These are phyloP conservation scores for Spondyliosoma cantharus DNA, from an alignment of 2,797 vertebrate species.

Conservation along the genomic window DNA sequence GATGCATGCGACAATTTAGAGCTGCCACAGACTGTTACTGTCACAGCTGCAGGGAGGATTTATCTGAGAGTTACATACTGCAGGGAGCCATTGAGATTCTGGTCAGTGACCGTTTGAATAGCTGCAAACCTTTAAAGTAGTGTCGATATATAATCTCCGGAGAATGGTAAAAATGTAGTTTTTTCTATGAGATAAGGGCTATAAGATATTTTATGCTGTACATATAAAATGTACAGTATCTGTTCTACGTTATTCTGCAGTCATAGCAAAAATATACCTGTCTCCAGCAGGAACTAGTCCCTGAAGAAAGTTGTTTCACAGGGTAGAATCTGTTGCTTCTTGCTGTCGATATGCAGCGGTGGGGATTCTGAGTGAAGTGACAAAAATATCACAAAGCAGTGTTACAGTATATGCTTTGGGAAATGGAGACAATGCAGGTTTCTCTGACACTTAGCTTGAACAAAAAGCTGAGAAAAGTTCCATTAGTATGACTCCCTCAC, in stretches of 20 bases:
- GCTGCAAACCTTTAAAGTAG: neutral
- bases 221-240: neutral
- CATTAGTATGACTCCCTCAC: too few relatives aligned
- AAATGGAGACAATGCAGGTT: neutral
- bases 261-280: too few relatives aligned
- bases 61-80: neutral
- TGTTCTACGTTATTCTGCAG: neutral
- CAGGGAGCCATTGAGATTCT: neutral
- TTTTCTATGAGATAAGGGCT: neutral
- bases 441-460: neutral
- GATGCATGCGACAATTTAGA: neutral
- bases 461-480: neutral
- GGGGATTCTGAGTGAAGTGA: neutral
- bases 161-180: too few relatives aligned
- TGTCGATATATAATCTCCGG: too few relatives aligned
- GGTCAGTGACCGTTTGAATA: neutral
- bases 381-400: neutral
- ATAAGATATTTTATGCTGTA: neutral
- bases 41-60: neutral
- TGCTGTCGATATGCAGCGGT: neutral
- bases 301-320: neutral
- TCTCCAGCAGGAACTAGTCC: neutral
- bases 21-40: neutral
- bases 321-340: conserved; percentile 2
- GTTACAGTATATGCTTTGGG: neutral